Percentiles rank a stretch among this genome's conserved stretches.
These are phyloP conservation scores for Drosophila prolongata DNA, from an alignment of 2,888 invertebrate genomes.

Conservation along the genomic window DNA sequence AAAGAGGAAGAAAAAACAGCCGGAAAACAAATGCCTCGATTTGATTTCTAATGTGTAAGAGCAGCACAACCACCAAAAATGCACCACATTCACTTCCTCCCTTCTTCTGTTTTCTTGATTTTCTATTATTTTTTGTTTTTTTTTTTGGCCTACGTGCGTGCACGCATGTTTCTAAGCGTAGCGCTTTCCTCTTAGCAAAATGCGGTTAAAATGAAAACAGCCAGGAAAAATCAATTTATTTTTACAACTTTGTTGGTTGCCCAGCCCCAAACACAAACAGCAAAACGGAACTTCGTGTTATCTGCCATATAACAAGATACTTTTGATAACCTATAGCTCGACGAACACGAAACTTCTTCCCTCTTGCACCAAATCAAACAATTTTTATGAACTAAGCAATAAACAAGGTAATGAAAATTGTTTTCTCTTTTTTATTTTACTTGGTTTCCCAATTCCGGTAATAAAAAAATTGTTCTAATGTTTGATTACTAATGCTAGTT, in stretches of 20 bases:
- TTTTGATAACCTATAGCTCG: conserved; percentile 10
- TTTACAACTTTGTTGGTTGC: conserved; percentile 39
- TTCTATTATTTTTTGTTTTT: conserved; percentile 1
- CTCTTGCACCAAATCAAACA: background rate
- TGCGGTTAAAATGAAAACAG: conserved; percentile 42
- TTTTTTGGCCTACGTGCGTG: conserved; percentile 61
- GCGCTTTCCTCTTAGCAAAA: conserved; percentile 28
- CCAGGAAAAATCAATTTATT: conserved; percentile 50
- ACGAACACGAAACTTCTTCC: conserved; percentile 1
- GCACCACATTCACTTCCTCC: conserved; percentile 1
- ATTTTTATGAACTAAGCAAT: background rate
- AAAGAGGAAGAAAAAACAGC: background rate
- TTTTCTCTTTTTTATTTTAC: too few species aligned
- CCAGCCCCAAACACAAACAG: conserved; percentile 2
- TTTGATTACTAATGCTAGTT: too few species aligned
- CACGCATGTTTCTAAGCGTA: conserved; percentile 46
- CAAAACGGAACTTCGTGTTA: conserved; percentile 14
- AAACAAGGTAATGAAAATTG: background rate
- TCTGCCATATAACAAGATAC: conserved; percentile 24
- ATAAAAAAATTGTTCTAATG: too few species aligned
- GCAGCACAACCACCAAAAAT: conserved; percentile 28
- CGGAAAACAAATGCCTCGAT: background rate
- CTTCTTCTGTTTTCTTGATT: background rate
- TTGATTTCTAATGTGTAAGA: conserved; percentile 11
- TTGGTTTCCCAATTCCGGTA: too few species aligned